phyloP scores from a whole-genome alignment of 2,113 vertebrate genomes.

The Colistium nudipinnis region DNA sequence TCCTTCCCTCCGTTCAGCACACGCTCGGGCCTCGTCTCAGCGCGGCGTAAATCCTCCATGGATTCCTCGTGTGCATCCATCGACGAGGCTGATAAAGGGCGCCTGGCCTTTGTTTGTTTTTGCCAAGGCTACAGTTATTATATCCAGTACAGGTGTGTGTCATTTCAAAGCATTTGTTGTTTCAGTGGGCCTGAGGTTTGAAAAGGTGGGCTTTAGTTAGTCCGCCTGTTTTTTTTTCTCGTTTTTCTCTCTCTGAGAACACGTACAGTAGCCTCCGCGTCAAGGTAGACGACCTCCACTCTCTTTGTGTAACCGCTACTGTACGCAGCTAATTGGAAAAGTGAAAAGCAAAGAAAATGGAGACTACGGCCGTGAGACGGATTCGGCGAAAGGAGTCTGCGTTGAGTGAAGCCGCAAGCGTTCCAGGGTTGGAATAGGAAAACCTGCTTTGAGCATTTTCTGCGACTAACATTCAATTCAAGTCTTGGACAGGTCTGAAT shows the following conservation, averaged over 20 bases:
- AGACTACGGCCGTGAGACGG: not conserved
- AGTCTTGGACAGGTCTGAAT: too few relatives aligned
- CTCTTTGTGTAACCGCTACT: conserved; percentile 32
- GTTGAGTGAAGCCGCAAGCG: too few relatives aligned
- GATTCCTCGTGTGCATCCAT: conserved; percentile 41
- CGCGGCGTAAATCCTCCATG: conserved; percentile 36
- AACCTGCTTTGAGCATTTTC: too few relatives aligned
- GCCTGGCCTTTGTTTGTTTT: conserved; percentile 66
- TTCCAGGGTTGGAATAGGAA: too few relatives aligned
- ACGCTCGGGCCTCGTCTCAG: conserved; percentile 4
- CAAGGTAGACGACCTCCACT: conserved; percentile 67
- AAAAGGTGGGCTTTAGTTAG: conserved; percentile 45
- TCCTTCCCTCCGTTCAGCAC: not conserved
- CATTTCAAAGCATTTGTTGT: conserved; percentile 49
- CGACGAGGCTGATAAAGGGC: conserved; percentile 59
- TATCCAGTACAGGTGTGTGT: conserved; percentile 8
- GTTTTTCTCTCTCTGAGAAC: conserved; percentile 46
- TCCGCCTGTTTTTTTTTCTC: conserved; percentile 32
- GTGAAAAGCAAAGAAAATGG: conserved; percentile 11
- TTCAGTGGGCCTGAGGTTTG: conserved; percentile 48
- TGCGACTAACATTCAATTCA: too few relatives aligned
- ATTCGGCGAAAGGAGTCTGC: not conserved
- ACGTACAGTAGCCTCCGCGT: conserved; percentile 57
- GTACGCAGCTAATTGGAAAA: conserved; percentile 26
- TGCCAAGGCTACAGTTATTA: conserved; percentile 46